Percentiles rank a stretch among this genome's conserved stretches.
Conservation (phyloP, 2,797 vertebrate genomes). For the Poecilia velifera region DNA sequence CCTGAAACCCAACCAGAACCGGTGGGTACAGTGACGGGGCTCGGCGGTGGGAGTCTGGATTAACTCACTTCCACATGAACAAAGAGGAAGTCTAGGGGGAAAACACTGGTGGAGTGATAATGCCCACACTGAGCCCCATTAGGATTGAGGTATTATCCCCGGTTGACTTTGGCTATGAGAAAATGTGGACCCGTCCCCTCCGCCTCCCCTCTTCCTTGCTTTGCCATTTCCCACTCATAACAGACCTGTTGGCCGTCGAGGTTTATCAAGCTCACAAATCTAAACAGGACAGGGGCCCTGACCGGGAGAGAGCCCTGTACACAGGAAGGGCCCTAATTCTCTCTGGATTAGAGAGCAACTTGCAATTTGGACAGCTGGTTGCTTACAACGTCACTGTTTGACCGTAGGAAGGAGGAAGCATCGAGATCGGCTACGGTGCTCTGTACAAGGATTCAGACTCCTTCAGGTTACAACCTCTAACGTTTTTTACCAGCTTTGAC, state of each 20-base stretch:
- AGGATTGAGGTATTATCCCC: slow-evolving; percentile 80
- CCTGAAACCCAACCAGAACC: slow-evolving; percentile 72
- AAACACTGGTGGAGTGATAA: slow-evolving; percentile 75
- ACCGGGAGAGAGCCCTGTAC: slow-evolving; percentile 71
- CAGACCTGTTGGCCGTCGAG: slow-evolving; percentile 82
- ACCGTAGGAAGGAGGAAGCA: background rate
- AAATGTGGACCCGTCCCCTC: slow-evolving; percentile 53
- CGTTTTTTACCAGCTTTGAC: background rate
- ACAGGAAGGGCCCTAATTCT: slow-evolving; percentile 82
- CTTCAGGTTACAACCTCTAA: background rate
- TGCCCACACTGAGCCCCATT: slow-evolving; percentile 79
- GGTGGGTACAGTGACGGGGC: slow-evolving; percentile 28
- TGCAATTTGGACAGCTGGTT: slow-evolving; percentile 79
- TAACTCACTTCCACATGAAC: slow-evolving; percentile 74
- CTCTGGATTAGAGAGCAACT: slow-evolving; percentile 77
- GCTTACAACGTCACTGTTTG: slow-evolving; percentile 45
- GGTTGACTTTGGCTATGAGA: slow-evolving; percentile 81
- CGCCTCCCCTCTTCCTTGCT: slow-evolving; percentile 40
- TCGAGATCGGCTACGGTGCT: background rate
- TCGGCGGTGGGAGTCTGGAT: slow-evolving; percentile 57
- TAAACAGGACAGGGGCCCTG: slow-evolving; percentile 80
- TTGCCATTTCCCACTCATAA: slow-evolving; percentile 81
- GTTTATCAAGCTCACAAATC: slow-evolving; percentile 83
- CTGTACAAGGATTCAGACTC: background rate
- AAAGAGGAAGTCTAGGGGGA: slow-evolving; percentile 73